Evolutionary conservation across 2,113 vertebrate genomes (phyloP).

Genomic region (Callochromis pleurospilus): DNA sequence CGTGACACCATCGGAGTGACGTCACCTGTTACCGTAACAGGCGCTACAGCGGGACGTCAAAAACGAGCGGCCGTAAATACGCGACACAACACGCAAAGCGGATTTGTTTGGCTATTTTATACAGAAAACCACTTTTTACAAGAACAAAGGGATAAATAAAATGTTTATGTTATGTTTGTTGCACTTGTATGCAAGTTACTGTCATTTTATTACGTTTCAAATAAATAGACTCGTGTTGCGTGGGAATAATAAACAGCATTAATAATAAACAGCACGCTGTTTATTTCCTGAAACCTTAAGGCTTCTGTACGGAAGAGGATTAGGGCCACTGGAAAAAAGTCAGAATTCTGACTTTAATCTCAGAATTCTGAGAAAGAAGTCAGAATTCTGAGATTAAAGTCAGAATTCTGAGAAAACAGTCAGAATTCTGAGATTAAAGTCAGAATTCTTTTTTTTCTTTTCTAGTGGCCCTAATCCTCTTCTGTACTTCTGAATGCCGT

Average conservation of each 20-base stretch:
- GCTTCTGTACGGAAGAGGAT: not conserved
- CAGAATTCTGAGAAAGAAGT: too few species aligned
- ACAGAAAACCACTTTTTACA: not conserved
- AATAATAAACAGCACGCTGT: not conserved
- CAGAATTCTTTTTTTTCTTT: too few species aligned
- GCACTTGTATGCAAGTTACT: not conserved
- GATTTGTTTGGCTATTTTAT: not conserved
- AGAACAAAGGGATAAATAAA: not conserved
- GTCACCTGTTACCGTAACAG: conserved; percentile 31
- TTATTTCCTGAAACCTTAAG: not conserved
- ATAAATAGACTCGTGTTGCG: not conserved
- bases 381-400: too few species aligned
- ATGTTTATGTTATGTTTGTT: not conserved
- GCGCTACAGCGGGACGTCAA: not conserved
- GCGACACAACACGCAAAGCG: not conserved
- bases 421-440: too few species aligned
- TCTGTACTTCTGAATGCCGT: not conserved
- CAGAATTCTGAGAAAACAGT: too few species aligned
- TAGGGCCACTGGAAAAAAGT: too few species aligned
- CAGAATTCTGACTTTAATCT: too few species aligned
- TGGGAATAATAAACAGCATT: not conserved
- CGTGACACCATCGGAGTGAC: not conserved
- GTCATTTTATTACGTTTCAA: not conserved
- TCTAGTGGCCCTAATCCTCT: too few species aligned
- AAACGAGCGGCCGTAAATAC: not conserved